A percentile compares a stretch with the other conserved stretches of the same genome.
phyloP scores from a whole-genome alignment of 2,113 vertebrate genomes.

The Aix galericulata region DNA sequence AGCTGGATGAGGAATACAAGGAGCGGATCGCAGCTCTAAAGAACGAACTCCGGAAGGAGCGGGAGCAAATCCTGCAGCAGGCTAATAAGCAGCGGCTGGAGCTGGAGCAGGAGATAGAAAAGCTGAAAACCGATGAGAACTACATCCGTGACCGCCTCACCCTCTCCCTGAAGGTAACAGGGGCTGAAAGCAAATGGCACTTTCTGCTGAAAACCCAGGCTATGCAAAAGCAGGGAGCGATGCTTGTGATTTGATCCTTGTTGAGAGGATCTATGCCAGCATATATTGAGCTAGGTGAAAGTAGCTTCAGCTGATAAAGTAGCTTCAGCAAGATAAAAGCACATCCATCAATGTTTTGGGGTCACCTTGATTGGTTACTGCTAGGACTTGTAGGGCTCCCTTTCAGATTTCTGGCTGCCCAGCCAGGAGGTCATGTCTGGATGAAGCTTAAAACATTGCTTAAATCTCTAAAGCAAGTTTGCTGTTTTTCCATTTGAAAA shows the following conservation, averaged over 20 bases:
- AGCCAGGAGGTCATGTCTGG: background rate
- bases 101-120: slow-evolving; percentile 87
- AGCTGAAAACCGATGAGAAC: slow-evolving; percentile 86
- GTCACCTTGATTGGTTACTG: fast-evolving
- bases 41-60: slow-evolving; percentile 83
- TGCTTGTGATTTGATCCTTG: fast-evolving
- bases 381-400: background rate
- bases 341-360: fast-evolving
- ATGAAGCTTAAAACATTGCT: background rate
- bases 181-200: fast-evolving
- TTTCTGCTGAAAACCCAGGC: background rate
- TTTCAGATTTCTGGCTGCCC: background rate
- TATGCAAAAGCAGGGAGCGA: fast-evolving
- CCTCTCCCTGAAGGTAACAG: slow-evolving; percentile 86
- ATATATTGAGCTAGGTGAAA: fast-evolving
- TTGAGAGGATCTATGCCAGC: background rate
- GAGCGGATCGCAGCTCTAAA: slow-evolving; percentile 80
- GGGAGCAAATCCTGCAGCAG: slow-evolving; percentile 90
- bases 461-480: background rate
- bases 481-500: background rate
- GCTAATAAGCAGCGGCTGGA: slow-evolving; percentile 83
- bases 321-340: fast-evolving
- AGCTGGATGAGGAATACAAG: slow-evolving; percentile 91
- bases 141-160: slow-evolving; percentile 87
- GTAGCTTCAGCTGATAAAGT: background rate